Evolutionary conservation across 2,113 vertebrate genomes (phyloP).

Genomic region (Diphyllodes magnificus): DNA sequence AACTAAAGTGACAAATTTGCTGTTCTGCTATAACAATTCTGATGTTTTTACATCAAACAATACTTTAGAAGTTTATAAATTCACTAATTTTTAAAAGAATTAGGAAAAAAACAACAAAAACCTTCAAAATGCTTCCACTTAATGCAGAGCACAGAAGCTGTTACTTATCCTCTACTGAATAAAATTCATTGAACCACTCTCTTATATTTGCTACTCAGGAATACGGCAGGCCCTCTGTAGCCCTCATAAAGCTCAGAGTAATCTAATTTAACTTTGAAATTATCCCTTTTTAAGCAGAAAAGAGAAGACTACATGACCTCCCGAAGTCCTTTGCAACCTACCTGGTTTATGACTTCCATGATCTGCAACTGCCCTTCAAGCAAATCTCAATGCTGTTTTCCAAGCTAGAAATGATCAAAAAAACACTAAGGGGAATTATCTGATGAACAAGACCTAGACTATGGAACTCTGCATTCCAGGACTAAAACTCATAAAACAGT

Average conservation of each 20-base stretch:
- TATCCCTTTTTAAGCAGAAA: not conserved
- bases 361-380: not conserved
- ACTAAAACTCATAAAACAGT: not conserved
- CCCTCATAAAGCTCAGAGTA: not conserved
- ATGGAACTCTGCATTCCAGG: not conserved
- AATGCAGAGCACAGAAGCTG: not conserved
- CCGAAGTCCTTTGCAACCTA: not conserved
- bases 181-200: not conserved
- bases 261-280: not conserved
- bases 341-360: not conserved
- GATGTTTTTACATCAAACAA: not conserved
- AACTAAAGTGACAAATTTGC: not conserved
- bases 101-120: not conserved
- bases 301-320: not conserved
- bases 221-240: not conserved
- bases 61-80: not conserved
- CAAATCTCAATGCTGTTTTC: not conserved
- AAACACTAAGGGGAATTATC: not conserved
- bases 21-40: not conserved
- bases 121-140: not conserved
- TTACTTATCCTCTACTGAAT: not conserved
- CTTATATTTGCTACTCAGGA: not conserved
- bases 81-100: not conserved
- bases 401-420: not conserved
- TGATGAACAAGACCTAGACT: not conserved